A percentile compares a stretch with the other conserved stretches of the same genome.
Evolutionary conservation across 2,113 vertebrate species (phyloP).

Genomic region (Myodes glareolus): DNA sequence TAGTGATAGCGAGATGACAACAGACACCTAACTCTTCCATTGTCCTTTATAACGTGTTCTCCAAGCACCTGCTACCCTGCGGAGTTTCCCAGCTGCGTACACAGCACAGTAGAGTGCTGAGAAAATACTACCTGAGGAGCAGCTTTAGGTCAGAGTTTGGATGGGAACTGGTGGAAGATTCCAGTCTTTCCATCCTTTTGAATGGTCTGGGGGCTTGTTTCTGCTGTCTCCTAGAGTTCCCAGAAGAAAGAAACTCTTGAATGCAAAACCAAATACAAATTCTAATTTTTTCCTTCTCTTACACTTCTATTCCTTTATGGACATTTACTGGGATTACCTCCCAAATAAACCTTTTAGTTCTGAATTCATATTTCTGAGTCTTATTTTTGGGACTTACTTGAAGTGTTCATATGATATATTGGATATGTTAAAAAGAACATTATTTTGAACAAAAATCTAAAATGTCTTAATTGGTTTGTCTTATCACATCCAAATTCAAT

Average conservation of each 20-base stretch:
- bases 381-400: constrained; percentile 26
- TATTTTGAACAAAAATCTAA: constrained; percentile 13
- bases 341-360: constrained; percentile 27
- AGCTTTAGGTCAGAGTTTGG: not conserved
- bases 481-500: not conserved
- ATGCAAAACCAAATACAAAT: not conserved
- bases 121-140: not conserved
- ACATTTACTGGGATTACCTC: constrained; percentile 34
- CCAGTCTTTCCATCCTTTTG: not conserved
- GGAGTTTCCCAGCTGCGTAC: not conserved
- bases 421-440: not conserved
- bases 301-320: not conserved
- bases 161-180: not conserved
- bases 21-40: not conserved
- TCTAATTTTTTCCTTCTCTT: not conserved
- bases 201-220: not conserved
- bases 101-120: not conserved
- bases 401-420: not conserved
- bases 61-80: not conserved
- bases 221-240: not conserved
- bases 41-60: not conserved
- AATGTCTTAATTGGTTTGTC: not conserved
- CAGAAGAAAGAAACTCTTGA: constrained; percentile 16
- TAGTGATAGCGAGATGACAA: not conserved
- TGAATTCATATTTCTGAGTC: constrained; percentile 11